Evolutionary conservation across 2,797 vertebrate species (phyloP).

Genomic region (Mus minutoides): DNA sequence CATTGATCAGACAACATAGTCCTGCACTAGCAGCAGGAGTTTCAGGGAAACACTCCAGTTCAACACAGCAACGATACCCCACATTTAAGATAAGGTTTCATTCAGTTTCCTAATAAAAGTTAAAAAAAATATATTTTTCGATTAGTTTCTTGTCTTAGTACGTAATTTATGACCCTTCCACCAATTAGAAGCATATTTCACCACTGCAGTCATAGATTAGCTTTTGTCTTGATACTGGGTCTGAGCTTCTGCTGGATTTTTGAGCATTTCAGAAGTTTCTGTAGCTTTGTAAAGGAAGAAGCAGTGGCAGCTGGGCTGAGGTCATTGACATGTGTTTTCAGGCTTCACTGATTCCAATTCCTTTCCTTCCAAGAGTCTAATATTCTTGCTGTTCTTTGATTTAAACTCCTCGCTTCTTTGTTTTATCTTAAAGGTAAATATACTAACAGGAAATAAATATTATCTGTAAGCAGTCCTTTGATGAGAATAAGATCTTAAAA

Average conservation of each 20-base stretch:
- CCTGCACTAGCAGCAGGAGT: not conserved
- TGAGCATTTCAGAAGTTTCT: not conserved
- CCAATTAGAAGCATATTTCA: not conserved
- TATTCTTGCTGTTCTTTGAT: not conserved
- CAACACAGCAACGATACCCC: not conserved
- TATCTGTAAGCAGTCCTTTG: not conserved
- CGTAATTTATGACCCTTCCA: not conserved
- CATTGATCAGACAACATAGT: not conserved
- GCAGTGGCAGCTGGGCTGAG: not conserved
- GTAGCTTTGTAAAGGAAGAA: not conserved
- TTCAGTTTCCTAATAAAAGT: conserved; percentile 44
- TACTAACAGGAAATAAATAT: not conserved
- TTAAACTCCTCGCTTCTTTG: not conserved
- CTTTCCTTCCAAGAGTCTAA: not conserved
- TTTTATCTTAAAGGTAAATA: not conserved
- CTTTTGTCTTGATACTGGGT: not conserved
- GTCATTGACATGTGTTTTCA: not conserved
- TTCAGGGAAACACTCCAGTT: not conserved
- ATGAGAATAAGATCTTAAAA: not conserved
- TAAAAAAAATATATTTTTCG: not conserved
- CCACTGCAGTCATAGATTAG: not conserved
- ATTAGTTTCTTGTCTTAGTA: not conserved
- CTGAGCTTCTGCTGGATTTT: not conserved
- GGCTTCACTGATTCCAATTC: not conserved
- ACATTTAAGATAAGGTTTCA: conserved; percentile 1